Conservation (phyloP, 2,888 invertebrate species). For the Drosophila dives region DNA sequence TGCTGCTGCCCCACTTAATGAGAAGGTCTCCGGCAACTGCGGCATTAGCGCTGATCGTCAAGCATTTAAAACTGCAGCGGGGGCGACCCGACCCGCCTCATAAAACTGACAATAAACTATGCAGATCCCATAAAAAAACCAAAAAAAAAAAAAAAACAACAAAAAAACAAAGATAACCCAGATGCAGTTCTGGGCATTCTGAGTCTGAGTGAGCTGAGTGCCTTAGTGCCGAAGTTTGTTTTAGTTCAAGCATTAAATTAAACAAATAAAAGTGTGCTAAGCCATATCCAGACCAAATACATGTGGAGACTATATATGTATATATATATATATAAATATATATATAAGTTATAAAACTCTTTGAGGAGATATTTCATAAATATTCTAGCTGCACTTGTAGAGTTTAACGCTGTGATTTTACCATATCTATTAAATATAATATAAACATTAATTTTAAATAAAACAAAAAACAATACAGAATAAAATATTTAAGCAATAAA, state of each 20-base stretch:
- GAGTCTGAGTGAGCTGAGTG: conserved; percentile 8
- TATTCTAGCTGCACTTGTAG: background rate
- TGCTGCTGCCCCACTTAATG: conserved; percentile 58
- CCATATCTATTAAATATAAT: background rate
- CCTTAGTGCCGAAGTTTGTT: conserved; percentile 18
- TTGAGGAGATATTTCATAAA: background rate
- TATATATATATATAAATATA: background rate
- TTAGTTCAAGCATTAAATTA: conserved; percentile 57
- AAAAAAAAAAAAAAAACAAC: background rate
- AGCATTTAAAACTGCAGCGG: conserved; percentile 64
- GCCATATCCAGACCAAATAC: conserved; percentile 1
- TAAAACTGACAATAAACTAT: conserved; percentile 67
- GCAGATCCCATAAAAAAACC: conserved; percentile 48
- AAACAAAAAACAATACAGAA: background rate
- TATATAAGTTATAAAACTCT: background rate
- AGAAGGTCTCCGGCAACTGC: conserved; percentile 45
- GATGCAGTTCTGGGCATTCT: conserved; percentile 24
- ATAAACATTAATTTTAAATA: background rate
- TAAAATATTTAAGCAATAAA: too few relatives aligned
- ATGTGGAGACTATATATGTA: background rate
- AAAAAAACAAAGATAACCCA: conserved; percentile 27
- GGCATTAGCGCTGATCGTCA: conserved; percentile 63
- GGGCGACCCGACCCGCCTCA: conserved; percentile 54
- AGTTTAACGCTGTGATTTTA: background rate
- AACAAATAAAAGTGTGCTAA: conserved; percentile 21